Base-by-base conservation (phyloP, 2,113 vertebrate genomes). In the Mystacornis crossleyi region DNA sequence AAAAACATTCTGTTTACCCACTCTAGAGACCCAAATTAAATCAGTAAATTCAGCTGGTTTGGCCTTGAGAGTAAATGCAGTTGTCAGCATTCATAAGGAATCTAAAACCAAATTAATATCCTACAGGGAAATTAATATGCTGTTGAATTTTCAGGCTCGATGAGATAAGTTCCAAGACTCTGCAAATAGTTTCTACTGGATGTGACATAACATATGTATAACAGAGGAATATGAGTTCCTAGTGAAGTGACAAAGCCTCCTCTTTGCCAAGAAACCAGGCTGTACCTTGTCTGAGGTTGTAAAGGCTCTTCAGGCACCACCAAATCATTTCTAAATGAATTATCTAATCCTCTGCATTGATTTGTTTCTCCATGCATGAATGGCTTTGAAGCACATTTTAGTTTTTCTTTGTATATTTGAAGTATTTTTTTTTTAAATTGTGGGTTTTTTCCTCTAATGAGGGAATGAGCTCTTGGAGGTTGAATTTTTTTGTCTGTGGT, bases 11-110 rank as follows among this genome's bases (percentile, higher is more conserved):
- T 19, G 65, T 91, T 87, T 88, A 70, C 34, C 18, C 34, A 51
- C 93, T 93, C 92, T 19, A 40, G 94, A 93, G 94, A 28, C 91
- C 34, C 70, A 84, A 83, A 97, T 97, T 96, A 96, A 95, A 95
- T 95, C 92, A 94, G 87, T 81, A 89, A 89, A 95, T 42, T 96
- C 45, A 67, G 75, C 83, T 47, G 65, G 51, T 73, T 89, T 85
- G 94, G 74, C 78, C 86, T 91, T 36, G 73, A 66, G 92, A 96
- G 64, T 90, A 26, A 57, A 55, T 42, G 80, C 64, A 75, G 65
- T 90, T 81, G 92, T 97, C 95, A 80, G 62, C 57, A 78, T 87
- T 91, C 91, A 90, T 93, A 88, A 89, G 61, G 83, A 91, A 67
- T 66, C 38, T 88, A 67, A 70, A 91, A 70, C 42, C 33, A 91